Percentiles rank a stretch among this genome's conserved stretches.
These are phyloP conservation scores for Phyllotreta cruciferae DNA, from an alignment of 2,888 invertebrate species.

Conservation along the genomic window DNA sequence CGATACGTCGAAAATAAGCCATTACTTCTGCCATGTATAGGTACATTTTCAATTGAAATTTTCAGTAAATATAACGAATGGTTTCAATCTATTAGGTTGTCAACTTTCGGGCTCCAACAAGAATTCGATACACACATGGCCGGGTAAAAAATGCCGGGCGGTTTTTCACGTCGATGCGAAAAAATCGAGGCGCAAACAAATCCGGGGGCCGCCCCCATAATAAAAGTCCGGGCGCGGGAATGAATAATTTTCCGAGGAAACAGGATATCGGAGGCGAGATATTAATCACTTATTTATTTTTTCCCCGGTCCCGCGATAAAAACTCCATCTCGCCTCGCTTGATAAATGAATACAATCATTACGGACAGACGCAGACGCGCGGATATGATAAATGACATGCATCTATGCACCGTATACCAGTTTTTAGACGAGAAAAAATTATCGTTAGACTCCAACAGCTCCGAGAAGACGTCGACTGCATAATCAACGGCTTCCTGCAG, in stretches of 20 bases:
- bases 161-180: slow-evolving; percentile 20
- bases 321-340: slow-evolving; percentile 27
- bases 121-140: slow-evolving; percentile 3
- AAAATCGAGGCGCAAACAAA: slow-evolving; percentile 22
- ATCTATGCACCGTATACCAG: slow-evolving; percentile 5
- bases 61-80: background rate
- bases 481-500: too few species aligned
- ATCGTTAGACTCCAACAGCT: background rate
- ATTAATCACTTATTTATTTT: slow-evolving; percentile 26
- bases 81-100: slow-evolving; percentile 9
- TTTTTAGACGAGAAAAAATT: background rate
- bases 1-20: too few species aligned
- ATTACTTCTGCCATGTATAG: too few species aligned
- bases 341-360: slow-evolving; percentile 50
- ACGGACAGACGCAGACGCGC: slow-evolving; percentile 46
- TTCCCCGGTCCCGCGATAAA: slow-evolving; percentile 18
- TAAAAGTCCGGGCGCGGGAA: slow-evolving; percentile 18
- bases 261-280: slow-evolving; percentile 18
- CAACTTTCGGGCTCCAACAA: slow-evolving; percentile 1
- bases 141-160: slow-evolving; percentile 8
- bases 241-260: slow-evolving; percentile 24
- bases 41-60: background rate
- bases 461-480: background rate
- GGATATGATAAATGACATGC: slow-evolving; percentile 43
- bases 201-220: slow-evolving; percentile 15